Conservation (phyloP, 2,113 vertebrate species). For the Physeter macrocephalus region DNA sequence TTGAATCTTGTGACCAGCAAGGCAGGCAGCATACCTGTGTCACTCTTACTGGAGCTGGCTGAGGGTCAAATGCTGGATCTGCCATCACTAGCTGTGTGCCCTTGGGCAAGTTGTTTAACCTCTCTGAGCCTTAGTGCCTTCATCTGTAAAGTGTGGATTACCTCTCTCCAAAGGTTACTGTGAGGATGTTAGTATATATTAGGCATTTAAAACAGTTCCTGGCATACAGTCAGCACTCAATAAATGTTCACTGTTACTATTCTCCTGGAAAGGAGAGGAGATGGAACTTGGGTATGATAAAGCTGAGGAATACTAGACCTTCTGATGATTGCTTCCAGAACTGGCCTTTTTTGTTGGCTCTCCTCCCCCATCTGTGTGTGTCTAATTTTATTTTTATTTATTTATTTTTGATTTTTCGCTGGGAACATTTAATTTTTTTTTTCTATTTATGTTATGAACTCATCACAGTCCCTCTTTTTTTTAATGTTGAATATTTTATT, state of each 20-base stretch:
- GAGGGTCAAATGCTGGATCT: background rate
- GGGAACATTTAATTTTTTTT: too few species aligned
- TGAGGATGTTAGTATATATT: background rate
- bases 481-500: too few species aligned
- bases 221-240: background rate
- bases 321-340: background rate
- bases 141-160: background rate
- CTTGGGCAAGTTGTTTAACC: background rate
- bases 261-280: background rate
- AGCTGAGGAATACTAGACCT: background rate
- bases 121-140: background rate
- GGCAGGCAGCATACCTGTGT: rapidly evolving
- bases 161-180: background rate
- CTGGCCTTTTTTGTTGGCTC: background rate
- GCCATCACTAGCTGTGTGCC: background rate
- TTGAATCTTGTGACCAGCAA: background rate
- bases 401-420: too few species aligned
- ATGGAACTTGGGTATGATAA: background rate
- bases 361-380: background rate
- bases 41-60: too few species aligned
- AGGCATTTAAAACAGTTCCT: background rate
- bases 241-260: background rate
- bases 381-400: background rate
- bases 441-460: too few species aligned
- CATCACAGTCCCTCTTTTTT: too few species aligned